phyloP scores from a whole-genome alignment of 2,113 vertebrate genomes.

The Motacilla tschutschensis region DNA sequence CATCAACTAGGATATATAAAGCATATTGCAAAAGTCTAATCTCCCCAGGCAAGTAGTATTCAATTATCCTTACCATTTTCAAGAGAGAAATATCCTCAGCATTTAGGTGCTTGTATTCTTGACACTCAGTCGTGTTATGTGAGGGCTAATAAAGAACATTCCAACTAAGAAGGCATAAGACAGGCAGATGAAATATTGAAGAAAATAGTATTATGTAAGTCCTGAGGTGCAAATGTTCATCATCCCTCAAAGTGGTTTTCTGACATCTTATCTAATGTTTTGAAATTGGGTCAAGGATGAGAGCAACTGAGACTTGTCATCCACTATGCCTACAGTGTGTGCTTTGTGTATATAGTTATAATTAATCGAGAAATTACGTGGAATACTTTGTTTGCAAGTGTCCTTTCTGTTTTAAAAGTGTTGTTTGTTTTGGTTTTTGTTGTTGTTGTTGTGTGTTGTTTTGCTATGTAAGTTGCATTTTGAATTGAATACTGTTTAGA shows the following conservation, averaged over 20 bases:
- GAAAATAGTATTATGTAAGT: background rate
- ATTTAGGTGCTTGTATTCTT: background rate
- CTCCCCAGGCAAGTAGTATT: conserved; percentile 19
- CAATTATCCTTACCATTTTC: conserved; percentile 43
- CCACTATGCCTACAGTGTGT: background rate
- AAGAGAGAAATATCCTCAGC: conserved; percentile 7
- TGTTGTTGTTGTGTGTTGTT: background rate
- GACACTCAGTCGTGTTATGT: background rate
- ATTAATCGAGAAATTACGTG: background rate
- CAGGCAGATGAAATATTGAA: conserved; percentile 43
- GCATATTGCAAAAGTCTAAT: conserved; percentile 21
- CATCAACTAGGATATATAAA: conserved; percentile 24
- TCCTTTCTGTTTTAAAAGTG: background rate
- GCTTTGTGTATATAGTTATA: background rate
- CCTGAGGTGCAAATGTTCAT: conserved; percentile 1
- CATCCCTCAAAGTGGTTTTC: conserved; percentile 1
- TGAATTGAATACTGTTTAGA: background rate
- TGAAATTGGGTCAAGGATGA: conserved; percentile 27
- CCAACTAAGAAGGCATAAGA: background rate
- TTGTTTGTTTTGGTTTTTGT: too few species aligned
- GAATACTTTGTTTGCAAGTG: background rate
- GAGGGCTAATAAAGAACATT: conserved; percentile 28
- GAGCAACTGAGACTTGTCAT: background rate
- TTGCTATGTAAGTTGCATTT: conserved; percentile 31
- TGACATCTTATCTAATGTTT: conserved; percentile 17